These are phyloP conservation scores for Seira musarum DNA, from an alignment of 2,888 invertebrate species.

Conservation along the genomic window DNA sequence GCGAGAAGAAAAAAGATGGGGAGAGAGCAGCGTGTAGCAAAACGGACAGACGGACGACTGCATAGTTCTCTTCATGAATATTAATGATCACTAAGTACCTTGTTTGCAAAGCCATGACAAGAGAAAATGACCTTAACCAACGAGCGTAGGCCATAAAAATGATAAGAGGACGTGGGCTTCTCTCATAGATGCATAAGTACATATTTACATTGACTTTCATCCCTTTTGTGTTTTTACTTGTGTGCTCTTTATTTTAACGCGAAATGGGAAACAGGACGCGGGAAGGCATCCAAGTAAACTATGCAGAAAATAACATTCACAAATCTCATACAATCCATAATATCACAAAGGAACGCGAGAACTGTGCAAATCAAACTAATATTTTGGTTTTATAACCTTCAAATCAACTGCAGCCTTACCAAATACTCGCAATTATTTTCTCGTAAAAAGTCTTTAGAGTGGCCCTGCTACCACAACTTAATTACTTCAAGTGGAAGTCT, in stretches of 20 bases:
- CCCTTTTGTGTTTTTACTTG: background rate
- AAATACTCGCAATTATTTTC: no score
- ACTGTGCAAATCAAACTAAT: no score
- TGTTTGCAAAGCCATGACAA: slow-evolving; percentile 56
- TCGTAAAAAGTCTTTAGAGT: no score
- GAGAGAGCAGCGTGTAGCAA: slow-evolving; percentile 1
- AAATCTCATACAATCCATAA: no score
- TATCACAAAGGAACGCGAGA: no score
- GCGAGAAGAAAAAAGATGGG: background rate
- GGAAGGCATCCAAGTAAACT: no score
- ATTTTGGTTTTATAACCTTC: no score
- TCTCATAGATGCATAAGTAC: background rate
- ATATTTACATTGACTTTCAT: slow-evolving; percentile 1
- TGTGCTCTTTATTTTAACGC: background rate
- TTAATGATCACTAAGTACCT: slow-evolving; percentile 56
- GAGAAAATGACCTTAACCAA: slow-evolving; percentile 51
- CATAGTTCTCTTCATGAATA: slow-evolving; percentile 52
- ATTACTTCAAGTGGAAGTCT: no score
- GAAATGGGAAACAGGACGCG: background rate
- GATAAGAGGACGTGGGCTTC: background rate
- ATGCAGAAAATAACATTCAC: no score
- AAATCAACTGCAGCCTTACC: no score
- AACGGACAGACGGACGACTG: slow-evolving; percentile 23
- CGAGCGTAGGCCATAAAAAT: slow-evolving; percentile 22
- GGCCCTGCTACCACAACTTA: no score